Conservation (phyloP, 2,797 vertebrate genomes). For the Pipistrellus pygmaeus region DNA sequence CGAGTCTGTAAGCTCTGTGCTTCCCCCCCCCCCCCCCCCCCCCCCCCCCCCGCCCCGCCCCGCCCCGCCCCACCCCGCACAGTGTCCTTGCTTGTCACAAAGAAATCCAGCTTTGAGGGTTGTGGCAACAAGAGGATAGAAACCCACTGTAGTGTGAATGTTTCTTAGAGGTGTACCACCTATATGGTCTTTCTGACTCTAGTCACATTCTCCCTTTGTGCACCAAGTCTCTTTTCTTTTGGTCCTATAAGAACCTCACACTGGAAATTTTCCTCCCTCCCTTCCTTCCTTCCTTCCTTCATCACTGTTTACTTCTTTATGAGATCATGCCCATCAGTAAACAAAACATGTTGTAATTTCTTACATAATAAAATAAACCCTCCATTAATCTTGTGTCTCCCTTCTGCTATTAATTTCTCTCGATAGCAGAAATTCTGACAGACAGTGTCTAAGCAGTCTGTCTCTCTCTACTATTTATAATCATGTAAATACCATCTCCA, state of each 20-base stretch:
- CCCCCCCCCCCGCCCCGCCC: neutral
- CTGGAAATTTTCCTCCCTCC: neutral
- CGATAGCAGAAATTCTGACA: neutral
- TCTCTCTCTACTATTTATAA: neutral
- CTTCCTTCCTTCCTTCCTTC: neutral
- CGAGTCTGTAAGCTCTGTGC: accelerated
- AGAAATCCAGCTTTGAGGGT: neutral
- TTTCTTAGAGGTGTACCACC: neutral
- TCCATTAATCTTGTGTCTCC: neutral
- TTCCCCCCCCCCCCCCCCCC: neutral
- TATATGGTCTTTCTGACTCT: neutral
- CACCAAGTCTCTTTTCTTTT: neutral
- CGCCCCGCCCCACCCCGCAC: neutral
- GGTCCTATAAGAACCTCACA: neutral
- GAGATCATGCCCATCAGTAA: neutral
- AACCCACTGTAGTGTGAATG: neutral
- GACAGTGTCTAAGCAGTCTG: neutral
- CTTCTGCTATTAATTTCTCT: neutral
- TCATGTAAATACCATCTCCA: neutral
- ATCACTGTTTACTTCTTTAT: neutral
- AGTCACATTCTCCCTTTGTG: neutral
- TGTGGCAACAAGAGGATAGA: neutral
- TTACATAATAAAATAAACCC: neutral
- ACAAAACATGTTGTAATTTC: neutral
- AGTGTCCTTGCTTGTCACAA: neutral